Conservation (phyloP, 2,797 vertebrate genomes). For the Gymnoscopelus microlampas region DNA sequence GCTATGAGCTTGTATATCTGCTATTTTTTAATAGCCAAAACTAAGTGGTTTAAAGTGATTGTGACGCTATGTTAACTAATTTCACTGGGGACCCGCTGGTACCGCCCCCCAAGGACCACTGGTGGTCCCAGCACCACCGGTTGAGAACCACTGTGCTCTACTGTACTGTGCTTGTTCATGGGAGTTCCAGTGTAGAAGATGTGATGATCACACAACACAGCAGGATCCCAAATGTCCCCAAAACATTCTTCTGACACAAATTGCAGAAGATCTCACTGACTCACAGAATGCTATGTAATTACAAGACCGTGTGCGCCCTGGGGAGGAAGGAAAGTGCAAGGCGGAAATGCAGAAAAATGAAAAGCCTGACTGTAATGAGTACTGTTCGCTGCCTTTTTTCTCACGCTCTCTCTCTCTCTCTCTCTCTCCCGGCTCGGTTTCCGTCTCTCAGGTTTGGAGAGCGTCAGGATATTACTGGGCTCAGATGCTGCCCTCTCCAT, state of each 20-base stretch:
- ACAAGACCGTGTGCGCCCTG: constrained; percentile 62
- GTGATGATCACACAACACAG: constrained; percentile 50
- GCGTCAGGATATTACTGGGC: constrained; percentile 64
- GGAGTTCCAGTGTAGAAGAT: constrained; percentile 31
- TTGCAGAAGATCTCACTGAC: constrained; percentile 55
- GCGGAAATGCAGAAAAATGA: constrained; percentile 65
- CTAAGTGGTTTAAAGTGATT: too few relatives aligned
- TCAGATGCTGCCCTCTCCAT: constrained; percentile 64
- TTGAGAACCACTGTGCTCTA: too few relatives aligned
- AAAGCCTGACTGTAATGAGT: constrained; percentile 71
- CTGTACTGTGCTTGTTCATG: not conserved
- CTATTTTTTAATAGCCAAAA: too few relatives aligned
- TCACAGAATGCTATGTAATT: constrained; percentile 71
- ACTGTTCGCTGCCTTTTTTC: constrained; percentile 62
- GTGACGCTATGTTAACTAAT: too few relatives aligned
- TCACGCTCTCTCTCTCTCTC: constrained; percentile 44
- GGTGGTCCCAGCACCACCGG: too few relatives aligned
- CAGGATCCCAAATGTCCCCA: constrained; percentile 55
- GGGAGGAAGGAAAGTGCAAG: constrained; percentile 65
- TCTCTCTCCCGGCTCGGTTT: constrained; percentile 50
- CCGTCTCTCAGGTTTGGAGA: constrained; percentile 66
- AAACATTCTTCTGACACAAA: constrained; percentile 55
- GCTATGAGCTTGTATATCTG: too few relatives aligned
- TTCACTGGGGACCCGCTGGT: too few relatives aligned
- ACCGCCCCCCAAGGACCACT: too few relatives aligned